Evolutionary conservation across 2,113 vertebrate genomes (phyloP), one percentile per base, ranked within the genome.

Genomic region (Cavia aperea): DNA sequence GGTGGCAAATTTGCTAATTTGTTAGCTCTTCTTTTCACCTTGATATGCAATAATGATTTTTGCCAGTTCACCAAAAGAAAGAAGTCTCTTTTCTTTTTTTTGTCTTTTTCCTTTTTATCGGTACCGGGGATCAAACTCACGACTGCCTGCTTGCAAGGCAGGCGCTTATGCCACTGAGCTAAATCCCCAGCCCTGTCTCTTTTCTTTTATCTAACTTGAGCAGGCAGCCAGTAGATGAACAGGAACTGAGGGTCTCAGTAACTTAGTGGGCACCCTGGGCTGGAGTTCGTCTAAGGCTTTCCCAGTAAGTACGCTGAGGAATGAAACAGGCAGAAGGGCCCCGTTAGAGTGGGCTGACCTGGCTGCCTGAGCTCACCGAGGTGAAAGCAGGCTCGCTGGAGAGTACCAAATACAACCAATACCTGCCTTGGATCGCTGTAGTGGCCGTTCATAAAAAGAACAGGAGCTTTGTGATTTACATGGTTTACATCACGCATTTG

Each of bases 201-300:
- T 51, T 93, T 81, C 81, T 79, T 78, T 84, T 90, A 90, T 58
- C 73, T 92, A 86, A 24, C 19, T 89, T 95, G 70, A 70, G 33
- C 29, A 92, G 90, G 62, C 84, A 94, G 46, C 68, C 68, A 91
- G 70, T 70, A 96, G 65, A 56, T 65, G 66, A 86, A 58, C 58
- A 92, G 60, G 9, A 23, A 12, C 36, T 96, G 29, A 83, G 92
- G 72, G 72, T 95, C 88, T 94, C 85, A 77, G 86, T n/a, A 89
- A 93, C 73, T 92, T 72, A 92, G 95, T 0, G 0, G 7, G 11
- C 43, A 75, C 70, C 93, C 93, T 93, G 26, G 90, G 91, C 93
- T 93, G 94, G 89, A 83, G 90, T 92, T 95, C 66, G 5, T 95
- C 95, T 94, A 29, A 91, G 54, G 60, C 87, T 88, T 94, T 90